Evolutionary conservation across 2,113 vertebrate genomes (phyloP), one percentile per base, ranked within the genome.

Genomic region (Muntiacus reevesi): DNA sequence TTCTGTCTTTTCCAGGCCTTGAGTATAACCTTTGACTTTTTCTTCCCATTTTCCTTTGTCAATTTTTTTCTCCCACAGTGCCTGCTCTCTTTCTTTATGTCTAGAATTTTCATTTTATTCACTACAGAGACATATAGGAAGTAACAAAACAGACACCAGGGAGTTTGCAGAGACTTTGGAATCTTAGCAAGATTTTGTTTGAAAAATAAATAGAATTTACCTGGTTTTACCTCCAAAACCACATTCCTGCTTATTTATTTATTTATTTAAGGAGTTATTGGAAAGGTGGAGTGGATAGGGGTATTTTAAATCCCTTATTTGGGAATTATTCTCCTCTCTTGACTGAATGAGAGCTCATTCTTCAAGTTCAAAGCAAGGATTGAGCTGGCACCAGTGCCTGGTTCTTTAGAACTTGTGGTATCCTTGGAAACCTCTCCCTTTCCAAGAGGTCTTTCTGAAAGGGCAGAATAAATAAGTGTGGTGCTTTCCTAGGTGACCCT

Each of bases 101-200:
- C 28, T 52, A 52, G 23, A 40, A 71, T 96, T 97, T 94, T 83
- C 71, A 84, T 96, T 74, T 93, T 15, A 87, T 85, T 88, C n/a
- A 52, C 62, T 85, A 43, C 6, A 90, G 33, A 87, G 81, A 84
- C 15, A 27, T 67, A 79, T 0, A 57, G 30, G 11, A 52, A 19
- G 50, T 84, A 71, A 47, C 14, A 79, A n/a, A 50, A 28, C 57
- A 64, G 84, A 40, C 28, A 76, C 27, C 23, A 2, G 4, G 60
- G 89, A 89, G 60, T 47, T 90, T 92, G 19, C 54, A 47, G 67
- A 89, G 40, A 83, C 74, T 28, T 89, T 43, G 60, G 30, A 86
- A 64, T 92, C 47, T 52, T 33, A 60, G 3, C 54, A 87, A 67
- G 36, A 36, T 91, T 86, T 89, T 91, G 23, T 94, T 88, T 89